Evolutionary conservation across 2,113 vertebrate genomes (phyloP), one percentile per base, ranked within the genome.

Genomic region (Cyphomyrus plagiostoma): DNA sequence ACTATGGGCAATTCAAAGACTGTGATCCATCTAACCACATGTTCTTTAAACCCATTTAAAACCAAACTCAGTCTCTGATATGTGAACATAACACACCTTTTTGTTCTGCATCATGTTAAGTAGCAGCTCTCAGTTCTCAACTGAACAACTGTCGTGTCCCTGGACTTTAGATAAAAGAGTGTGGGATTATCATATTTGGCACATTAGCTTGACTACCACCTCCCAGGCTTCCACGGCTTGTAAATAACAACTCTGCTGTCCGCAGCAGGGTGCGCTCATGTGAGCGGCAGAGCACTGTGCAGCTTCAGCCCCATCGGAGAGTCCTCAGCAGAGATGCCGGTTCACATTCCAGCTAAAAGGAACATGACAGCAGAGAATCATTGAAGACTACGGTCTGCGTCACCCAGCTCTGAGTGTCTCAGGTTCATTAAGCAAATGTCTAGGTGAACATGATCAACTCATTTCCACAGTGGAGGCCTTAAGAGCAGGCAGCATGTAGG

Each of bases 231-330:
- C 11, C 23, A 26, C 7, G 13, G 58, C 19, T 70, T 42, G 53
- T 21, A 89, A 89, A 89, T 50, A 89, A 89, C 66, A 77, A 23
- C 8, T 19, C 46, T 19, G n/a, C 88, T 49, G 66, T 83, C 5
- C 21, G 80, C 80, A 6, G 52, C 52, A 56, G 52, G 19, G 52
- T 19, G 17, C 5, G 9, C 62, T 66, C 62, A 66, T n/a, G n/a
- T 26, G 58, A 66, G n/a, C 58, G 10, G n/a, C 62, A 26, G 62
- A 10, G 62, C 62, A 30, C 10, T 11, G 62, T 30, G 26, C n/a
- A 70, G 62, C 26, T 30, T 3, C n/a, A 11, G 26, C n/a, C 10
- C n/a, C 9, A 30, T 4, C 1, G 3, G n/a, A 70, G 62, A 70
- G 62, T 70, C n/a, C 62, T 70, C 62, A 13, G 62, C n/a, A 70